Evolutionary conservation across 1,140 invertebrate species (phyloP), one percentile per base, ranked within the genome.

Genomic region (Drosophila nigromelanica): DNA sequence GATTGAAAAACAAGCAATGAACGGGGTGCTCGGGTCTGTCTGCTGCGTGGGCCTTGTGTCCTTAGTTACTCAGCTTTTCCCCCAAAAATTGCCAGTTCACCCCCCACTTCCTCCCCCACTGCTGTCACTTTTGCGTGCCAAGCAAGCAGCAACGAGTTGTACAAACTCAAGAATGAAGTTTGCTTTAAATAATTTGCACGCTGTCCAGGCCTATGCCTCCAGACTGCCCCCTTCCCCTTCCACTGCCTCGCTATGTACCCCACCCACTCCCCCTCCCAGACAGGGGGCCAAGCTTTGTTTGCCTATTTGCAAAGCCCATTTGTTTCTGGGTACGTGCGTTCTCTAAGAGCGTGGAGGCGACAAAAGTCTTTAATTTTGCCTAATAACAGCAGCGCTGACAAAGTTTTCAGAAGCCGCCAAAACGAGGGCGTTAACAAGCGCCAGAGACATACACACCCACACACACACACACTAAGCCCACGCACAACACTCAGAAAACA

Each of bases 141-240:
- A 35, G 55, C 52, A 35, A 35, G 11, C 18, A 37, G 40, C 78
- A 78, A 78, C 74, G 71, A 81, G 68, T 83, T 80, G 73, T 87
- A 82, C 77, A 86, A 87, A 87, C 82, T 87, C 48, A 82, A 87
- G 81, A 86, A 81, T 86, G 82, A 86, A 86, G 82, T 86, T 86
- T 86, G 78, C 70, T 82, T 86, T 87, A 86, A 87, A 86, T 86
- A 86, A 86, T 86, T 86, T 86, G 82, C 82, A 86, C 72, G 71
- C 82, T 82, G 82, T 78, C 83, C 75, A 87, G 67, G 77, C 80
- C 75, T 62, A 80, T 73, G 63, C 47, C 62, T 58, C n/a, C n/a
- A n/a, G n/a, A n/a, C n/a, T n/a, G n/a, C 18, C 18, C 52, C 21
- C 21, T 30, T 11, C 59, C 43, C 33, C 12, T 24, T 24, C 27